Evolutionary conservation across 2,888 invertebrate genomes (phyloP).

Genomic region (Physocephala rufipes): DNA sequence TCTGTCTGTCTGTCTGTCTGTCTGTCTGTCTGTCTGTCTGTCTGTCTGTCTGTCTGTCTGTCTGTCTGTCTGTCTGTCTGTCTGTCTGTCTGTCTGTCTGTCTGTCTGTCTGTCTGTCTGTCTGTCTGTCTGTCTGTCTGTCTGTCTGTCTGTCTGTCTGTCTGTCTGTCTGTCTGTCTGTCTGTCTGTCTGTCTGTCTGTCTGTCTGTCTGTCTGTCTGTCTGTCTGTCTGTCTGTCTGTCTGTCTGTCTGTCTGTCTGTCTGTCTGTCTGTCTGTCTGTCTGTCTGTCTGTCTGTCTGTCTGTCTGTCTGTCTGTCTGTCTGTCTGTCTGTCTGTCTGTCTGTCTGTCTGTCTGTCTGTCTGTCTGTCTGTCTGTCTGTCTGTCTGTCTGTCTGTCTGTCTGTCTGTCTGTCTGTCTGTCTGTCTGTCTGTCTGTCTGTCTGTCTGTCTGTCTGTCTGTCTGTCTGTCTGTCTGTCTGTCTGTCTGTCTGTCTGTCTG

Average conservation of each 20-base stretch:
- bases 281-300: constrained; percentile 1
- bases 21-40: constrained; percentile 1
- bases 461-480: background rate
- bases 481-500: constrained; percentile 1
- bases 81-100: constrained; percentile 1
- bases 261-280: constrained; percentile 1
- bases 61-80: constrained; percentile 1
- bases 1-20: constrained; percentile 1
- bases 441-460: background rate
- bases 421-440: background rate
- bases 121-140: constrained; percentile 1
- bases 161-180: constrained; percentile 1
- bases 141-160: constrained; percentile 1
- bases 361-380: background rate
- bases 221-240: constrained; percentile 1
- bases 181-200: constrained; percentile 1
- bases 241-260: constrained; percentile 1
- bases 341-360: background rate
- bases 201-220: constrained; percentile 1
- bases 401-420: background rate
- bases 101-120: constrained; percentile 1
- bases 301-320: constrained; percentile 1
- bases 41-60: constrained; percentile 1
- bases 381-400: background rate
- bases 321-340: constrained; percentile 1